phyloP scores from a whole-genome alignment of 2,113 vertebrate species.

The Tyto alba region DNA sequence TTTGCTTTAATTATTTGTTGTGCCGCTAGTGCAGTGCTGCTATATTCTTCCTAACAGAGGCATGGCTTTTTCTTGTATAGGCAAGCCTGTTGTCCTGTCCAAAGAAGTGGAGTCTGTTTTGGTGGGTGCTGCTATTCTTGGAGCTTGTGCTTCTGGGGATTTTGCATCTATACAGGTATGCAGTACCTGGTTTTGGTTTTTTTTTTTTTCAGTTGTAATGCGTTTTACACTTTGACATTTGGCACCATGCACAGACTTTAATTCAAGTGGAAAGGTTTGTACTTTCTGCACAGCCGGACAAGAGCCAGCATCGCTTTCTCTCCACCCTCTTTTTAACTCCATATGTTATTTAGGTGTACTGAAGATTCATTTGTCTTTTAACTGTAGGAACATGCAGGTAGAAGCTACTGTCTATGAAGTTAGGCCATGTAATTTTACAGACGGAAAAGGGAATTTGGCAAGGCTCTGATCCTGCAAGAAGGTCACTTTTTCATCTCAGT shows the following conservation, averaged over 20 bases:
- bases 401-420: background rate
- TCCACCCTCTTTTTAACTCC: background rate
- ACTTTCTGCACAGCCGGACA: background rate
- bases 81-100: conserved; percentile 87
- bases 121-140: conserved; percentile 89
- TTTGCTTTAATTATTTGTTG: background rate
- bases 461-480: background rate
- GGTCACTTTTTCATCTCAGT: background rate
- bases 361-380: background rate
- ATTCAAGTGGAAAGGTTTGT: conserved; percentile 46
- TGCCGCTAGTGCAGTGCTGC: background rate
- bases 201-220: background rate
- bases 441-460: background rate
- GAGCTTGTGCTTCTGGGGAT: conserved; percentile 89
- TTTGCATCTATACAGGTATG: conserved; percentile 86
- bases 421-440: background rate
- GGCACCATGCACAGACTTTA: background rate
- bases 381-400: background rate
- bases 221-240: background rate
- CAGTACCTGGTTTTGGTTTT: background rate
- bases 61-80: conserved; percentile 67
- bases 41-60: conserved; percentile 25
- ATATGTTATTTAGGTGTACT: background rate
- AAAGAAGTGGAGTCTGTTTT: conserved; percentile 90
- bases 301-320: background rate